These are phyloP conservation scores for Mesitornis unicolor DNA, from an alignment of 2,113 vertebrate genomes.

Conservation along the genomic window DNA sequence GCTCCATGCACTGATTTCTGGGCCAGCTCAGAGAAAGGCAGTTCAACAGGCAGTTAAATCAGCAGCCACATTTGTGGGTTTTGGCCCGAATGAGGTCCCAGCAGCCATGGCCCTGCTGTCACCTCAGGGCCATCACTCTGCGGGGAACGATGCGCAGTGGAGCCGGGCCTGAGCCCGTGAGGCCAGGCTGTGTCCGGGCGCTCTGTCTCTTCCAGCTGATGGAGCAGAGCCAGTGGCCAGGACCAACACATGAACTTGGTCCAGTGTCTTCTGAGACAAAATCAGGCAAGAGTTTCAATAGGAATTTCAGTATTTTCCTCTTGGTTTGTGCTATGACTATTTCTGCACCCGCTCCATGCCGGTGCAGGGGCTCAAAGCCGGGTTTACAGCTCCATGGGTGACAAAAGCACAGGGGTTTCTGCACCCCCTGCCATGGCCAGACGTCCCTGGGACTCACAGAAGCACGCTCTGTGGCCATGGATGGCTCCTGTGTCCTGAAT, in stretches of 20 bases:
- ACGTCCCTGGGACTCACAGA: too few relatives aligned
- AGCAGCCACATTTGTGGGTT: slow-evolving; percentile 26
- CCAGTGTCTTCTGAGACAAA: background rate
- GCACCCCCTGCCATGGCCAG: too few relatives aligned
- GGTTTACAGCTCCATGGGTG: background rate
- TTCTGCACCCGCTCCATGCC: background rate
- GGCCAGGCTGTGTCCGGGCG: too few relatives aligned
- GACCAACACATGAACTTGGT: background rate
- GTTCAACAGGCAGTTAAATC: slow-evolving; percentile 45
- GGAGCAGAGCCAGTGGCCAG: background rate
- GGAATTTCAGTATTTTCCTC: background rate
- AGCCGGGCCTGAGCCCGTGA: background rate
- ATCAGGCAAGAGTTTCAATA: background rate
- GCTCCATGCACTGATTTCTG: slow-evolving; percentile 25
- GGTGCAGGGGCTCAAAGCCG: background rate
- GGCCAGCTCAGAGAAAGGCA: slow-evolving; percentile 1
- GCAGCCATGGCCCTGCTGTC: background rate
- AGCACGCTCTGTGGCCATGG: too few relatives aligned
- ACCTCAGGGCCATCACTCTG: background rate
- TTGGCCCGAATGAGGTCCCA: slow-evolving; percentile 6
- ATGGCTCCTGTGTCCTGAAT: background rate
- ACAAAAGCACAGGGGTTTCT: background rate
- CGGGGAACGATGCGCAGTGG: background rate
- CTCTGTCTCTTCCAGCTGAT: too few relatives aligned
- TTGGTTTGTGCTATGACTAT: background rate